Evolutionary conservation across 2,797 vertebrate species (phyloP).

Genomic region (Poeciliopsis paucimaculata): DNA sequence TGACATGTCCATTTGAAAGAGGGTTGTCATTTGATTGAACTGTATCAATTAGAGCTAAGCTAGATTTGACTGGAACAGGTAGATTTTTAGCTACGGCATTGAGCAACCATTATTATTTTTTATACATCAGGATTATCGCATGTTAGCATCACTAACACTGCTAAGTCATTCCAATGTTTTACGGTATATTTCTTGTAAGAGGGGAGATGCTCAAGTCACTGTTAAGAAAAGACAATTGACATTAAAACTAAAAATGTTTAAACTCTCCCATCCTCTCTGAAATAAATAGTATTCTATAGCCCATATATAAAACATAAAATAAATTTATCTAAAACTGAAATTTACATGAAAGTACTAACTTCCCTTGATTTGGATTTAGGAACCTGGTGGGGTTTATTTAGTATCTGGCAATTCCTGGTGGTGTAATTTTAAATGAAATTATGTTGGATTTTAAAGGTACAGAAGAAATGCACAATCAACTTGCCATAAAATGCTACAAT

Average conservation of each 20-base stretch:
- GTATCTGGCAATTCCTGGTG: not conserved
- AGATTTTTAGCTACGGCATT: not conserved
- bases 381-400: not conserved
- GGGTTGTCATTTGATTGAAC: not conserved
- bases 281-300: not conserved
- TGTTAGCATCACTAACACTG: not conserved
- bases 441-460: not conserved
- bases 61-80: not conserved
- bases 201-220: not conserved
- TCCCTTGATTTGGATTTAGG: not conserved
- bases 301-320: not conserved
- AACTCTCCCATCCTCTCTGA: not conserved
- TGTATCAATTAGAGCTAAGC: not conserved
- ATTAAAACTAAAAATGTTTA: not conserved
- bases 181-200: not conserved
- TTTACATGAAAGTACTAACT: not conserved
- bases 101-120: not conserved
- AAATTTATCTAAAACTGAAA: not conserved
- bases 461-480: not conserved
- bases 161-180: not conserved
- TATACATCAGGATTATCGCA: not conserved
- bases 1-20: constrained; percentile 14
- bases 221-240: not conserved
- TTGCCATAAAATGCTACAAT: not conserved
- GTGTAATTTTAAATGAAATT: not conserved